Base-by-base conservation (phyloP, 2,888 invertebrate genomes). In the Mamestra brassicae region DNA sequence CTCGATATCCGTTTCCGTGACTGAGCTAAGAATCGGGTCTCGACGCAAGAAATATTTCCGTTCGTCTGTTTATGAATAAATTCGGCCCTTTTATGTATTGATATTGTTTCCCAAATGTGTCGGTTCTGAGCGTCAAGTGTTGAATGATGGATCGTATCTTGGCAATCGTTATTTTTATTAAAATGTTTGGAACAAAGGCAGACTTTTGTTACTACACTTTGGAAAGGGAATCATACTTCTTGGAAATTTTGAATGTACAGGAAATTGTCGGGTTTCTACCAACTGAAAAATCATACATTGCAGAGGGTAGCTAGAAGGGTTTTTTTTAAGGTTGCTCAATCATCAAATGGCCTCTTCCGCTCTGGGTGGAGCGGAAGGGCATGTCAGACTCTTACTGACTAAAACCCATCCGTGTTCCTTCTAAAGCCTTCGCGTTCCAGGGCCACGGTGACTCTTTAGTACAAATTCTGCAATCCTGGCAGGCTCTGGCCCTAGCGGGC, bases 1-100 rank as follows among this genome's bases (percentile, higher is more conserved):
- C 74, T 80, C 74, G 78, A 84, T 81, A 83, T 82, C 76, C 84
- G 79, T 70, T 80, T 77, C 71, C 74, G 67, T 63, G 70, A 76
- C 77, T 67, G 74, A 45, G 47, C 70, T 68, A 65, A 69, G 78
- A 77, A 80, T 76, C 36, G 26, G 60, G 38, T 58, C 58, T 11
- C 11, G 52, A 50, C 0, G 13, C 45, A 72, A 64, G 47, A 68
- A 71, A 81, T 76, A 70, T 63, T 55, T 75, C 61, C 61, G 65
- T 47, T 66, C 52, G 34, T 57, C 34, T 61, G 26, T 68, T 74
- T 71, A 62, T 62, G 34, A 70, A 80, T 80, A 58, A 65, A 62
- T 54, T 69, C 34, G 5, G 1, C 5, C 4, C 47, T 60, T 72
- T 57, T 67, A 17, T 64, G 3, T 52, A 73, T 73, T 50, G 47